Conservation (phyloP, 2,797 vertebrate genomes). For the Chromis chromis region DNA sequence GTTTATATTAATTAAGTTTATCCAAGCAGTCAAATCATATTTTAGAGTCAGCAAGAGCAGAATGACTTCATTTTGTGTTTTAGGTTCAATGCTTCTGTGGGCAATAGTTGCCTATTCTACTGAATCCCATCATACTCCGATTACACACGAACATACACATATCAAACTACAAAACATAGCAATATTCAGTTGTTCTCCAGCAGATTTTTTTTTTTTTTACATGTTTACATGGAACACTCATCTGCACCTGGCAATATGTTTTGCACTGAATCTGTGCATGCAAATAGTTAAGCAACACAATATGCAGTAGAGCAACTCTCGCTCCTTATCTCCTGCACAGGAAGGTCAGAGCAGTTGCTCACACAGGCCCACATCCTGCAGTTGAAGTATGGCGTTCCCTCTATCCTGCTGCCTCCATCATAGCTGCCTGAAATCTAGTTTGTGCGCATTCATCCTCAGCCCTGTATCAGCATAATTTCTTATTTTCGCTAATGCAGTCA, state of each 20-base stretch:
- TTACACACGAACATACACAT: too few relatives aligned
- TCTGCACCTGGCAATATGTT: not conserved
- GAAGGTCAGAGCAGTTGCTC: conserved; percentile 21
- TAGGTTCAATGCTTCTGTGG: not conserved
- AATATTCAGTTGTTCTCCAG: too few relatives aligned
- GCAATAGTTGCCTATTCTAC: not conserved
- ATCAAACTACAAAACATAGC: too few relatives aligned
- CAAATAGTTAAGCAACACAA: conserved; percentile 6
- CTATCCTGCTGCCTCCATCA: not conserved
- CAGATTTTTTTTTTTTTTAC: too few relatives aligned
- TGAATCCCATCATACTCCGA: too few relatives aligned
- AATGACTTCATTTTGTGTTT: not conserved
- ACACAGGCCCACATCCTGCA: conserved; percentile 40
- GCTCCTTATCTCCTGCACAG: conserved; percentile 4
- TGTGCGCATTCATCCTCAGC: not conserved
- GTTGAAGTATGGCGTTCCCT: not conserved
- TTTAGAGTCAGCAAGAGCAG: not conserved
- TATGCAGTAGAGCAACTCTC: not conserved
- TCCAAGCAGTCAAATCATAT: not conserved
- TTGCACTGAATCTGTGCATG: not conserved
- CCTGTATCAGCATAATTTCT: not conserved
- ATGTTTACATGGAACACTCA: not conserved
- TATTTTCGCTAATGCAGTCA: not conserved
- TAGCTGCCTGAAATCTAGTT: not conserved
- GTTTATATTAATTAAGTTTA: not conserved